Base-by-base conservation (phyloP, 2,113 vertebrate species). In the Corydoras maculifer region DNA sequence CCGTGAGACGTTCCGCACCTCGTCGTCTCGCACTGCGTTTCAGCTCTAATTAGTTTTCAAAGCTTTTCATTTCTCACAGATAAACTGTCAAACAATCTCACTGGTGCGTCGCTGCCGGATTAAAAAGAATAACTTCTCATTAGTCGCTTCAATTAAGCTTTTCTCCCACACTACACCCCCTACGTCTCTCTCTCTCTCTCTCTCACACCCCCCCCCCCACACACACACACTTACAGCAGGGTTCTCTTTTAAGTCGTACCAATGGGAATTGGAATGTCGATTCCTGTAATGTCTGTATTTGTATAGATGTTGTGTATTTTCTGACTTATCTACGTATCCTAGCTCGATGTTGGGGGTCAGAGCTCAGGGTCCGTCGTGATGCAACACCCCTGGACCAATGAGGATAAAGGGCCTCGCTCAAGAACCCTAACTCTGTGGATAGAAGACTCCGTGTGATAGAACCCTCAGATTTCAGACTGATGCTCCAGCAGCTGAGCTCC, bases 21-120 rank as follows among this genome's bases (percentile, higher is more conserved):
- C 75, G 65, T 57, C 49, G 48, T 5, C 84, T 84, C 83, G 83
- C 68, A 59, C 75, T 75, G 85, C 80, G 74, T 77, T 75, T 25
- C 81, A 85, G 81, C 83, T 18, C 65, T 88, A 87, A 89, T 89
- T 89, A 87, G 87, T 84, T 89, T 80, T 81, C 84, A 85, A 88
- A 86, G 87, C 85, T 86, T 89, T 88, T 65, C 89, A 90, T 91
- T 91, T 88, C 89, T 88, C 86, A 84, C 81, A 87, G 89, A 89
- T 87, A 90, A 90, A 90, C 85, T 88, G 87, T 90, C 88, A 87
- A 85, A 86, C 85, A 88, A 89, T 89, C 87, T 88, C 78, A 77
- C 84, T 84, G 78, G 85, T 84, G 82, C 83, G 81, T 88, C 82
- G 84, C 88, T 83, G 82, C 80, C 79, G 87, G 87, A 88, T 83